phyloP scores from a whole-genome alignment of 2,797 vertebrate genomes.

The Liasis olivaceus region DNA sequence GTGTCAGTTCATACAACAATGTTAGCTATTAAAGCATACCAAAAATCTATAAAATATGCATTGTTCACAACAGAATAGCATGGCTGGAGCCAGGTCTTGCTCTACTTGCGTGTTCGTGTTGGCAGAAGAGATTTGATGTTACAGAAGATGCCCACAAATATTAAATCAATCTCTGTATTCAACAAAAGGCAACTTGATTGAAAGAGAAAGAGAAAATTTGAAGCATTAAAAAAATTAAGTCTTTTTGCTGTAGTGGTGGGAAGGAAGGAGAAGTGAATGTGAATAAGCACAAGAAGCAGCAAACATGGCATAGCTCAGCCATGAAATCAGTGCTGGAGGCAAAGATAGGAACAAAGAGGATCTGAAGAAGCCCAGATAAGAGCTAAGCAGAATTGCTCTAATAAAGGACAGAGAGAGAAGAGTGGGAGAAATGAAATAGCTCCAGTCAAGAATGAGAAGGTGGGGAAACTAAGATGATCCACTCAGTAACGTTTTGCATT shows the following conservation, averaged over 20 bases:
- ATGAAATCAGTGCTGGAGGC: constrained; percentile 50
- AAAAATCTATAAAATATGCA: background rate
- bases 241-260: constrained; percentile 38
- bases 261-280: constrained; percentile 51
- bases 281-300: constrained; percentile 58
- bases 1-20: background rate
- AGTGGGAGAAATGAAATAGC: background rate
- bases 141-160: background rate
- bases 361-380: constrained; percentile 47
- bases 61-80: background rate
- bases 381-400: constrained; percentile 29
- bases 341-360: constrained; percentile 44
- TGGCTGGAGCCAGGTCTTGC: background rate
- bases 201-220: constrained; percentile 42
- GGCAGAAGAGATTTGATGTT: background rate
- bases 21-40: background rate
- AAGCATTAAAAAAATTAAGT: constrained; percentile 27
- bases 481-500: background rate
- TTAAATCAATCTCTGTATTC: constrained; percentile 30
- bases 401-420: background rate
- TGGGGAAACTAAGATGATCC: background rate
- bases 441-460: background rate
- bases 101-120: fast-evolving
- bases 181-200: constrained; percentile 17
- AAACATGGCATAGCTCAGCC: constrained; percentile 41